phyloP scores from a whole-genome alignment of 1,140 invertebrate species.

The Drosophila azteca region DNA sequence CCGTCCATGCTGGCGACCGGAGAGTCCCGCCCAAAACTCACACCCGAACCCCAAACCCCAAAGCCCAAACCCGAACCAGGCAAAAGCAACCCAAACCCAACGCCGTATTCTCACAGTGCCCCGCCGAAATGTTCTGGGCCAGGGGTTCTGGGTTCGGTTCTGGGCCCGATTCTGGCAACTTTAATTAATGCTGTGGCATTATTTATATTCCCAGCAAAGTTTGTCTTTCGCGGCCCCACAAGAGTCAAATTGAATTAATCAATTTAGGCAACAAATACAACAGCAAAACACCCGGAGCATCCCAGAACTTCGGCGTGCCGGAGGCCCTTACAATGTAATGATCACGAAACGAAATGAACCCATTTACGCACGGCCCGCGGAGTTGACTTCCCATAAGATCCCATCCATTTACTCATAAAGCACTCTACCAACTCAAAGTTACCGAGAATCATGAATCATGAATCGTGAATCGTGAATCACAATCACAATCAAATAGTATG shows the following conservation, averaged over 20 bases:
- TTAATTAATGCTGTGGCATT: slow-evolving; percentile 76
- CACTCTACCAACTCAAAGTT: no score
- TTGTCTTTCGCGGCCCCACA: slow-evolving; percentile 44
- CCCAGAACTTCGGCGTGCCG: no score
- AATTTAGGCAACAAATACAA: slow-evolving; percentile 38
- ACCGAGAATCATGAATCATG: no score
- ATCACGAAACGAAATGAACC: no score
- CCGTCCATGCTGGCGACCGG: not conserved
- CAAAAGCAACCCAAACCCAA: not conserved
- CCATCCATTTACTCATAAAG: no score
- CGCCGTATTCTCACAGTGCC: no score
- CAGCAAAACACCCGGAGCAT: slow-evolving; percentile 3
- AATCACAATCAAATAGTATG: no score
- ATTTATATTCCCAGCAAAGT: slow-evolving; percentile 62
- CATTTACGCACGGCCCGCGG: no score
- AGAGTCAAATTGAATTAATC: slow-evolving; percentile 75
- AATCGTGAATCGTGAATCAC: no score
- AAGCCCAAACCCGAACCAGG: not conserved
- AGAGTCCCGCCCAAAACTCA: not conserved
- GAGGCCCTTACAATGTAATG: no score
- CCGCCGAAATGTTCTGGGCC: no score
- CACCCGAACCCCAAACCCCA: not conserved
- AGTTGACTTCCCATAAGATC: no score
- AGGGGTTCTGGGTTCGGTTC: not conserved
- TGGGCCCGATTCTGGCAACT: slow-evolving; percentile 27